phyloP scores from a whole-genome alignment of 2,888 invertebrate species.

The Leptopilina syphax region DNA sequence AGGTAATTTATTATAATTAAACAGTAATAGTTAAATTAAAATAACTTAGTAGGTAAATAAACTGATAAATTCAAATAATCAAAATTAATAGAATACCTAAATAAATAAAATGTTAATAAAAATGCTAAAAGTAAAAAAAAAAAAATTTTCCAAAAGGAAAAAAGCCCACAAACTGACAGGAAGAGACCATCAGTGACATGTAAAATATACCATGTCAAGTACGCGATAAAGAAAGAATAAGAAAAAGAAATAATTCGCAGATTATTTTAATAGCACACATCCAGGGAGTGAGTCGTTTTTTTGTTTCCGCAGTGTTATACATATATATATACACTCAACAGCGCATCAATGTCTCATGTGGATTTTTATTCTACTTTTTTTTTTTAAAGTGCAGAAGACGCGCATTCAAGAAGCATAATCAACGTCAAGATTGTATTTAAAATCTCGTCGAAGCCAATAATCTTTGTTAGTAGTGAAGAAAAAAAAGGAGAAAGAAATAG shows the following conservation, averaged over 20 bases:
- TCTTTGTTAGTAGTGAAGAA: background rate
- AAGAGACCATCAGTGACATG: background rate
- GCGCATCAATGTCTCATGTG: background rate
- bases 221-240: background rate
- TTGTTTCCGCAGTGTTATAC: background rate
- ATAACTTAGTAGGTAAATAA: too few species aligned
- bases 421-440: slow-evolving; percentile 11
- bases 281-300: background rate
- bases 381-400: background rate
- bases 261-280: slow-evolving; percentile 1
- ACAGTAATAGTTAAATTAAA: too few species aligned
- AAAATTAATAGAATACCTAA: too few species aligned
- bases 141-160: too few species aligned
- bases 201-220: slow-evolving; percentile 11
- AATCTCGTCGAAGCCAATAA: slow-evolving; percentile 2
- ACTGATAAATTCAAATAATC: too few species aligned
- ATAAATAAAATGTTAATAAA: too few species aligned
- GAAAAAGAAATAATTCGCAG: background rate
- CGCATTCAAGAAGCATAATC: slow-evolving; percentile 12
- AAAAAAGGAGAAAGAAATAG: background rate
- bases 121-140: too few species aligned
- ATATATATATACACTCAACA: background rate
- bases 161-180: too few species aligned
- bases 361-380: background rate
- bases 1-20: too few species aligned